Evolutionary conservation across 2,113 vertebrate species (phyloP).

Genomic region (Coryphaenoides rupestris): DNA sequence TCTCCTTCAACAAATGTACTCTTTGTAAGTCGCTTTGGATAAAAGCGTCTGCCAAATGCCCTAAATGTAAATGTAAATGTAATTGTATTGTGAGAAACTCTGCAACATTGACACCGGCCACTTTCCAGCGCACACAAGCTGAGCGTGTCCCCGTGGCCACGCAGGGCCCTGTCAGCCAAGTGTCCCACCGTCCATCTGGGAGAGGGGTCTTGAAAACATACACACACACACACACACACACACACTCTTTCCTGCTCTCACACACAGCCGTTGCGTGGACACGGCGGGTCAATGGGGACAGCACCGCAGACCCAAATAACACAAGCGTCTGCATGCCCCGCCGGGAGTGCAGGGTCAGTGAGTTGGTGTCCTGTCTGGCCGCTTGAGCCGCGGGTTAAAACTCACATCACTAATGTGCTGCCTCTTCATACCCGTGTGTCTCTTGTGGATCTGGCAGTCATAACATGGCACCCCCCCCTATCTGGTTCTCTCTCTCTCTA

Average conservation of each 20-base stretch:
- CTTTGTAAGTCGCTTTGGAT: too few species aligned
- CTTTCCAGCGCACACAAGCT: too few species aligned
- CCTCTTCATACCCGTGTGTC: conserved; percentile 31
- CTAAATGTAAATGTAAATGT: too few species aligned
- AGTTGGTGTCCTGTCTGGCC: conserved; percentile 17
- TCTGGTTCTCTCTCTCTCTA: conserved; percentile 14
- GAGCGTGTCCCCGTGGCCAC: too few species aligned
- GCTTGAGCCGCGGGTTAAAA: conserved; percentile 25
- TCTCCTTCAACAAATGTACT: too few species aligned
- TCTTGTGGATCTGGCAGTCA: conserved; percentile 44
- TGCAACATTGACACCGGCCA: too few species aligned
- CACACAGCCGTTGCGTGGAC: conserved; percentile 8
- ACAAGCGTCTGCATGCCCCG: neutral
- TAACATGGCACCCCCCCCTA: conserved; percentile 39
- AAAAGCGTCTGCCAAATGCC: too few species aligned
- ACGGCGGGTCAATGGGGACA: neutral
- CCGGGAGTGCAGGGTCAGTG: conserved; percentile 20
- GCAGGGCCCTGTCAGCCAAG: too few species aligned
- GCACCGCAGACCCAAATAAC: neutral
- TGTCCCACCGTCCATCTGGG: neutral
- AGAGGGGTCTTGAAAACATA: neutral
- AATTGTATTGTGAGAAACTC: too few species aligned
- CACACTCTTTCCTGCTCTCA: conserved; percentile 18
- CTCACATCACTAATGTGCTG: conserved; percentile 41
- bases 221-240: conserved; percentile 1